phyloP scores from a whole-genome alignment of 2,797 vertebrate genomes.

The Anisognathus igniventris region DNA sequence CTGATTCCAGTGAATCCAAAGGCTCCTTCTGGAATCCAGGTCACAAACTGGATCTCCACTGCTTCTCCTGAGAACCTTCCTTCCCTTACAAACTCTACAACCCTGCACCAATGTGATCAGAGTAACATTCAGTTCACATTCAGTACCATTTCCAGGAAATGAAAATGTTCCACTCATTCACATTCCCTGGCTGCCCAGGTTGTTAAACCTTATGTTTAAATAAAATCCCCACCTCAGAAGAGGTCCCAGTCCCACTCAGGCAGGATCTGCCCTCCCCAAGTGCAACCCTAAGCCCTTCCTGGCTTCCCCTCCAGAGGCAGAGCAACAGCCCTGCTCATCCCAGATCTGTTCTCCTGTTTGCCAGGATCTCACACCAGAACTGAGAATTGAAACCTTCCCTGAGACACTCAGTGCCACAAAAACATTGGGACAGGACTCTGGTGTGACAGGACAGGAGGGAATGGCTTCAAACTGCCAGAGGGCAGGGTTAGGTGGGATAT shows the following conservation, averaged over 20 bases:
- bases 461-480: background rate
- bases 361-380: background rate
- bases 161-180: background rate
- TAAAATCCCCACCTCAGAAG: background rate
- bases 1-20: background rate
- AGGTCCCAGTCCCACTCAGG: background rate
- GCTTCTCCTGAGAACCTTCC: background rate
- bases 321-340: background rate
- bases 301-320: background rate
- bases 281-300: background rate
- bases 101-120: background rate
- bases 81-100: background rate
- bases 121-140: background rate
- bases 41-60: background rate
- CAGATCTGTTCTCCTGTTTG: background rate
- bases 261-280: background rate
- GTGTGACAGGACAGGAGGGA: background rate
- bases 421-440: background rate
- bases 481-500: fast-evolving
- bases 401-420: background rate
- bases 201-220: background rate
- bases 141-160: background rate
- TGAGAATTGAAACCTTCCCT: background rate
- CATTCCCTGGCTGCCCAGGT: fast-evolving
- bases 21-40: background rate